Evolutionary conservation across 2,888 invertebrate species (phyloP).

Genomic region (Acronicta leporina): DNA sequence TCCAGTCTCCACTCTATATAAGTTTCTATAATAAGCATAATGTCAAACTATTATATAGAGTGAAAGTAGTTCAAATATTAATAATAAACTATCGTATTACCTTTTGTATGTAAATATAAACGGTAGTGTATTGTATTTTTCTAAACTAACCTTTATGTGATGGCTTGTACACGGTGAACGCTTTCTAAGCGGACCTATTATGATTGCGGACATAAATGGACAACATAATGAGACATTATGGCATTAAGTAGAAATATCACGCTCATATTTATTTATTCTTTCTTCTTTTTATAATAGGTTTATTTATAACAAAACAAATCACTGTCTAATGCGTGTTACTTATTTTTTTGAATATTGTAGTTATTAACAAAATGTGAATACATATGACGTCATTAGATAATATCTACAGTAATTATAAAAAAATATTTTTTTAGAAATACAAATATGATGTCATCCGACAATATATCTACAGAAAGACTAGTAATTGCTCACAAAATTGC

Average conservation of each 20-base stretch:
- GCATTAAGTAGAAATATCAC: conserved; percentile 49
- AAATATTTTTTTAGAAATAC: no score
- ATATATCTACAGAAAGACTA: background rate
- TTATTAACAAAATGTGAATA: no score
- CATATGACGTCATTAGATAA: no score
- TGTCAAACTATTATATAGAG: conserved; percentile 17
- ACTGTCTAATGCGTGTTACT: conserved; percentile 29
- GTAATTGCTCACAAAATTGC: background rate
- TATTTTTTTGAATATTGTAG: conserved; percentile 16
- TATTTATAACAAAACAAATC: conserved; percentile 43
- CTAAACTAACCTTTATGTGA: conserved; percentile 46
- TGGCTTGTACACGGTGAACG: conserved; percentile 41
- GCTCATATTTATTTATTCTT: conserved; percentile 55
- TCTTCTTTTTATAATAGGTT: conserved; percentile 32
- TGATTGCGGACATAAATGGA: conserved; percentile 54
- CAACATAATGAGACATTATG: conserved; percentile 58
- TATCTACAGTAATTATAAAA: no score
- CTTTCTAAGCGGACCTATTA: conserved; percentile 53
- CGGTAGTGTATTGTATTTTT: conserved; percentile 43
- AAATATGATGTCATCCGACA: background rate
- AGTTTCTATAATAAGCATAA: background rate
- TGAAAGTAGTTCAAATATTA: conserved; percentile 26
- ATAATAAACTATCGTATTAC: conserved; percentile 32
- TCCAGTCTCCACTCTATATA: no score
- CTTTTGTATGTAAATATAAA: conserved; percentile 54